These are phyloP conservation scores for Limnephilus auricula DNA, from an alignment of 2,888 invertebrate species.

Conservation along the genomic window DNA sequence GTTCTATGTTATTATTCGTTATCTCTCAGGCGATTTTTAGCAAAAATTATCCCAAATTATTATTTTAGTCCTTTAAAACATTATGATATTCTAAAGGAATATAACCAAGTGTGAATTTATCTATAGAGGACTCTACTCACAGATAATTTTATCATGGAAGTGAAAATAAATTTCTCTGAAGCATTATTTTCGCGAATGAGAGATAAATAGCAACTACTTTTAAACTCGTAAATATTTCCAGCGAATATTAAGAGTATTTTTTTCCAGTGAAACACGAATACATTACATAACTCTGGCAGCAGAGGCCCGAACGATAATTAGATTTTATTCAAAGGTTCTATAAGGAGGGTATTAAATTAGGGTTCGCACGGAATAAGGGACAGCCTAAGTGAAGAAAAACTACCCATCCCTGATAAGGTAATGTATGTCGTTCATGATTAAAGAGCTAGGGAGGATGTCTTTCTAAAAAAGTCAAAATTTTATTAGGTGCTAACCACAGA, in stretches of 20 bases:
- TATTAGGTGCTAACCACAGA: too few relatives aligned
- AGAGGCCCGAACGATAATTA: conserved; percentile 11
- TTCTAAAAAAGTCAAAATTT: neutral
- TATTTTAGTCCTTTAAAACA: neutral
- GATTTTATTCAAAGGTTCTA: conserved; percentile 33
- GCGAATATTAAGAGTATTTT: neutral
- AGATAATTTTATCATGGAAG: neutral
- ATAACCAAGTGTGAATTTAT: neutral
- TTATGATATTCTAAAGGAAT: neutral
- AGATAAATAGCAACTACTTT: neutral
- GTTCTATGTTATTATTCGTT: too few relatives aligned
- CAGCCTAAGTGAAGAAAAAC: conserved; percentile 34
- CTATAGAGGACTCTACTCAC: too few relatives aligned
- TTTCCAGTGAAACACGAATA: neutral
- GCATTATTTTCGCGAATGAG: neutral
- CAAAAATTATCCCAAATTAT: neutral
- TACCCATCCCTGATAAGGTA: conserved; percentile 25
- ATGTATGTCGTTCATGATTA: conserved; percentile 11
- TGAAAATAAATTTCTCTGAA: neutral
- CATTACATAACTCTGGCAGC: conserved; percentile 8
- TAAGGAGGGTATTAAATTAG: conserved; percentile 28
- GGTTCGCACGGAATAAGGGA: conserved; percentile 23
- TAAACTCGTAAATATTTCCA: neutral
- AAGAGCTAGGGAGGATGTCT: neutral
- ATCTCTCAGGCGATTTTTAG: too few relatives aligned